Conservation (phyloP, 1,140 invertebrate species). For the Magallana ariakensis region DNA sequence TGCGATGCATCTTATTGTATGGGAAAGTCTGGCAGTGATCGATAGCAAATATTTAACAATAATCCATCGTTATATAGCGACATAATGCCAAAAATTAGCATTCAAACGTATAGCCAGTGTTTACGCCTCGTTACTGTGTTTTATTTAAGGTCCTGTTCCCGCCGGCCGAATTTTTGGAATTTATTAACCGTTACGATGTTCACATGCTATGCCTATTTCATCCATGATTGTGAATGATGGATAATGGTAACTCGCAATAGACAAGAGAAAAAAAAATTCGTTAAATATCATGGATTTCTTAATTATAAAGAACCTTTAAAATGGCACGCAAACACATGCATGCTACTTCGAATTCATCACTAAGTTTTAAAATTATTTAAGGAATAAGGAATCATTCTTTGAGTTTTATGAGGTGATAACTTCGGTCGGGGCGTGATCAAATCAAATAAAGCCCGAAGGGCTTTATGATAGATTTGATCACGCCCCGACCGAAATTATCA, state of each 20-base stretch:
- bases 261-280: too few species aligned
- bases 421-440: too few species aligned
- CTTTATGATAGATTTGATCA: too few species aligned
- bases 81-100: not conserved
- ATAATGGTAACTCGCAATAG: not conserved
- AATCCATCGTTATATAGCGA: constrained; percentile 30
- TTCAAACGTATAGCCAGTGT: not conserved
- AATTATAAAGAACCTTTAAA: too few species aligned
- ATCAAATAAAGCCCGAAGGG: too few species aligned
- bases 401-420: too few species aligned
- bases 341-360: too few species aligned
- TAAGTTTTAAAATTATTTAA: too few species aligned
- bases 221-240: not conserved
- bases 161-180: not conserved
- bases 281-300: too few species aligned
- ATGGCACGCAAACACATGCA: too few species aligned
- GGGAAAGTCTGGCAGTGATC: not conserved
- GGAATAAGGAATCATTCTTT: too few species aligned
- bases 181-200: constrained; percentile 28
- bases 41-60: constrained; percentile 22
- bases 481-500: too few species aligned
- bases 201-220: constrained; percentile 23
- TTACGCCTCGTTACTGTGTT: not conserved
- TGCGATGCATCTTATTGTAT: constrained; percentile 4
- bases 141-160: not conserved